These are phyloP conservation scores for Microctenopoma steveboyesi DNA, from an alignment of 2,797 vertebrate genomes.

Conservation along the genomic window DNA sequence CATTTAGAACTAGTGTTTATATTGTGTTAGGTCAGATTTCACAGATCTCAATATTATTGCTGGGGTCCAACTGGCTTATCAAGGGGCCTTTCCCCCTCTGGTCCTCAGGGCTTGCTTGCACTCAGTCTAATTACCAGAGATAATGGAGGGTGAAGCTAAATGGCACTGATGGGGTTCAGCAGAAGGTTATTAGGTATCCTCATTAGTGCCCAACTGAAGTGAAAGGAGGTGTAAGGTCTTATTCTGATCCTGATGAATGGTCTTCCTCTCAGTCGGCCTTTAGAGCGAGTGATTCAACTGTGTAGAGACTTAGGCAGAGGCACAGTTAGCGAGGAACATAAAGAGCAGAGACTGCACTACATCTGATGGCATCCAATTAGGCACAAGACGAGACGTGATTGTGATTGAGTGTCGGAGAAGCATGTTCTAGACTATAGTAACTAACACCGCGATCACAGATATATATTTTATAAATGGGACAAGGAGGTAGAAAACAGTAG, in stretches of 20 bases:
- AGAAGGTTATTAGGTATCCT: constrained; percentile 84
- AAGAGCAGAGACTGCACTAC: constrained; percentile 7
- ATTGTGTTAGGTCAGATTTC: constrained; percentile 44
- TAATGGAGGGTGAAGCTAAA: constrained; percentile 82
- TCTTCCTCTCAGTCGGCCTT: constrained; percentile 56
- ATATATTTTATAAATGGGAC: not conserved
- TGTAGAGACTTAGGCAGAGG: constrained; percentile 9
- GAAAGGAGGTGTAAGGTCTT: constrained; percentile 78
- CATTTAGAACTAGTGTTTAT: constrained; percentile 17
- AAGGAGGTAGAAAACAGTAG: constrained; percentile 25
- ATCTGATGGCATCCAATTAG: constrained; percentile 37
- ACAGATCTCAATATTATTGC: constrained; percentile 53
- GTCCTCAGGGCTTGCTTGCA: constrained; percentile 68
- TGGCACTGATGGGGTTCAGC: constrained; percentile 80
- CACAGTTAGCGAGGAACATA: constrained; percentile 15
- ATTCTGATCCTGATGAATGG: constrained; percentile 77
- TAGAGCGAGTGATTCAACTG: constrained; percentile 37
- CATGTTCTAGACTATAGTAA: constrained; percentile 23
- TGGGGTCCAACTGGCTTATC: constrained; percentile 57
- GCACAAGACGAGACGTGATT: constrained; percentile 43
- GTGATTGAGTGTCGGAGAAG: constrained; percentile 23
- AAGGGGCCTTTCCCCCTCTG: constrained; percentile 38
- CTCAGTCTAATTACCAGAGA: constrained; percentile 81
- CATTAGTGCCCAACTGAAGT: constrained; percentile 77
- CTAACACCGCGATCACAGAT: not conserved